Evolutionary conservation across 1,140 invertebrate genomes (phyloP).

Genomic region (Dinoponera quadriceps): DNA sequence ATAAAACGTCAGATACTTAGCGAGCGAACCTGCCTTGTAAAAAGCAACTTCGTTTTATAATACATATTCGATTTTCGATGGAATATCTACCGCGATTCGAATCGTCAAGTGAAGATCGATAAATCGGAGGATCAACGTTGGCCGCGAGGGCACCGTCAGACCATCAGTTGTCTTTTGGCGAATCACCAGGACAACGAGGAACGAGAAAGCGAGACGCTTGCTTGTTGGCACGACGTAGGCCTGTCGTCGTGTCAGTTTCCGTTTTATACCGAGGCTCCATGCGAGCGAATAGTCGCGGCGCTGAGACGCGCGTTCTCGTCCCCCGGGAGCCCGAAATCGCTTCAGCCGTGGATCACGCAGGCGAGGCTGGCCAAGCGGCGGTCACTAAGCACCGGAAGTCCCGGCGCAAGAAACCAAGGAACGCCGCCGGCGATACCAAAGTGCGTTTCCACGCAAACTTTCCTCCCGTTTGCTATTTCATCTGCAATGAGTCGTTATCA

Average conservation of each 20-base stretch:
- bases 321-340: slow-evolving; percentile 52
- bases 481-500: not conserved
- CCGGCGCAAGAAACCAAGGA: slow-evolving; percentile 78
- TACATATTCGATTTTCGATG: not conserved
- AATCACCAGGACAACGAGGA: slow-evolving; percentile 43
- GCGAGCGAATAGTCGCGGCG: slow-evolving; percentile 23
- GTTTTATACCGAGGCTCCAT: not conserved
- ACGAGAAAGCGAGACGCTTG: slow-evolving; percentile 7
- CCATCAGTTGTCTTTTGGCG: slow-evolving; percentile 34
- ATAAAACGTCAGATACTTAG: too few relatives aligned
- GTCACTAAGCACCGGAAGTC: slow-evolving; percentile 75
- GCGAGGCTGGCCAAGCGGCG: slow-evolving; percentile 72
- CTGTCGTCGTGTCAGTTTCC: slow-evolving; percentile 11
- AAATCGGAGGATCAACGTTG: not conserved
- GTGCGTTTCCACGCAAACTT: slow-evolving; percentile 54
- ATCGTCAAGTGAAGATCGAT: not conserved
- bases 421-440: slow-evolving; percentile 73
- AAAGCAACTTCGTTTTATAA: too few relatives aligned
- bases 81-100: not conserved
- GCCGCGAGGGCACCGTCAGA: not conserved
- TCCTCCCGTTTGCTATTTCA: slow-evolving; percentile 20
- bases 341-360: slow-evolving; percentile 75
- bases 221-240: slow-evolving; percentile 23
- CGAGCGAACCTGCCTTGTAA: too few relatives aligned
- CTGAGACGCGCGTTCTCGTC: slow-evolving; percentile 26